phyloP scores from a whole-genome alignment of 2,797 vertebrate genomes.

The Hoplostethus atlanticus region DNA sequence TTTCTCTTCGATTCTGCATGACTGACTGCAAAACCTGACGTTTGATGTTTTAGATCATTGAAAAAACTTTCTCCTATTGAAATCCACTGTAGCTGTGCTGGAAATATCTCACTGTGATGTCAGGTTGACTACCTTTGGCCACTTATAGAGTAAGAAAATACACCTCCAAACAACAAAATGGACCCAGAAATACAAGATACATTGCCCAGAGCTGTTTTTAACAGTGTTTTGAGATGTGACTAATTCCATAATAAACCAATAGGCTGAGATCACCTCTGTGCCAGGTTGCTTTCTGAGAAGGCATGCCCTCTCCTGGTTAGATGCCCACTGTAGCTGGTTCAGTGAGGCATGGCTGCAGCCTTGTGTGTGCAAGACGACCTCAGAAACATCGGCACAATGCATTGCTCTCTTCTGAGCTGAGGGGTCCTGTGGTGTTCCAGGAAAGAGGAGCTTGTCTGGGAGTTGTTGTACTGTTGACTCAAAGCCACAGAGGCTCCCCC shows the following conservation, averaged over 20 bases:
- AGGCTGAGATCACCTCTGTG: slow-evolving; percentile 28
- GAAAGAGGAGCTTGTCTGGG: slow-evolving; percentile 69
- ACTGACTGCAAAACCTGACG: too few species aligned
- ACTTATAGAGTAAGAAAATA: too few species aligned
- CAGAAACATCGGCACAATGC: slow-evolving; percentile 46
- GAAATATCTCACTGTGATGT: too few species aligned
- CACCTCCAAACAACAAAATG: too few species aligned
- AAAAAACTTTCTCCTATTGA: too few species aligned
- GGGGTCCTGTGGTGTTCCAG: slow-evolving; percentile 65
- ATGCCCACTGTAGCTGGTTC: neutral
- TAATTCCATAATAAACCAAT: slow-evolving; percentile 23
- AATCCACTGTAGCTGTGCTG: too few species aligned
- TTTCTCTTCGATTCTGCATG: too few species aligned
- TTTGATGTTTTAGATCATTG: too few species aligned
- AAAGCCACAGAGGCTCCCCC: slow-evolving; percentile 55
- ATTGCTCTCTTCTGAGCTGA: slow-evolving; percentile 57
- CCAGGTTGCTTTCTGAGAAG: neutral
- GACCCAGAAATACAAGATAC: too few species aligned
- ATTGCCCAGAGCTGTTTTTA: too few species aligned
- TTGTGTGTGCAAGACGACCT: slow-evolving; percentile 46
- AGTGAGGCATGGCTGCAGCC: neutral
- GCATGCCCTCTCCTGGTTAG: neutral
- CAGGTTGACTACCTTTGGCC: too few species aligned
- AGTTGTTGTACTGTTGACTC: slow-evolving; percentile 65
- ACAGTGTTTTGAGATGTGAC: slow-evolving; percentile 21